Percentiles rank a stretch among this genome's conserved stretches.
These are phyloP conservation scores for Corythornis cristatus DNA, from an alignment of 2,113 vertebrate genomes.

Conservation along the genomic window DNA sequence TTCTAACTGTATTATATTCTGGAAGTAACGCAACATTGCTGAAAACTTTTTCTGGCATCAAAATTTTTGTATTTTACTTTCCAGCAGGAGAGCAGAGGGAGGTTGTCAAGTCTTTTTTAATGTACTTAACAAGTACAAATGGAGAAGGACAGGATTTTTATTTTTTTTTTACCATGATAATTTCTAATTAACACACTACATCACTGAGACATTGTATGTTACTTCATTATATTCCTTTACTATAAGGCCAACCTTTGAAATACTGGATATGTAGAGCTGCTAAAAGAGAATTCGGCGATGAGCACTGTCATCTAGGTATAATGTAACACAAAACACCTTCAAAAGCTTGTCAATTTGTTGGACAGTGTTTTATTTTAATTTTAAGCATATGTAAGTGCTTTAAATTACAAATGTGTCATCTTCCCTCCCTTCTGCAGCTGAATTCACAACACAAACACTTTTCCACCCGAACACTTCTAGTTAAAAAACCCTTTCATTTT, in stretches of 20 bases:
- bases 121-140: not conserved
- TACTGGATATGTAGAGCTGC: not conserved
- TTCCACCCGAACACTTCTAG: not conserved
- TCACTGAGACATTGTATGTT: not conserved
- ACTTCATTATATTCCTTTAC: not conserved
- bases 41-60: not conserved
- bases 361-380: not conserved
- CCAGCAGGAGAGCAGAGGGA: not conserved
- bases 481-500: not conserved
- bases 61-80: not conserved
- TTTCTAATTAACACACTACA: not conserved
- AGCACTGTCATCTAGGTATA: not conserved
- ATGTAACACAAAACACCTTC: not conserved
- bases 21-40: not conserved
- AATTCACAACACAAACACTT: not conserved
- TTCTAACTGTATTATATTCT: not conserved
- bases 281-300: not conserved
- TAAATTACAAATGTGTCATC: not conserved
- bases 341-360: not conserved
- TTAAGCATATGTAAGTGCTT: not conserved
- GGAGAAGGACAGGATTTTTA: not conserved
- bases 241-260: not conserved
- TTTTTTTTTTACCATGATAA: not conserved
- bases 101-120: not conserved
- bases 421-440: not conserved